Evolutionary conservation across 2,113 vertebrate genomes (phyloP).

Genomic region (Gobiocypris rarus): DNA sequence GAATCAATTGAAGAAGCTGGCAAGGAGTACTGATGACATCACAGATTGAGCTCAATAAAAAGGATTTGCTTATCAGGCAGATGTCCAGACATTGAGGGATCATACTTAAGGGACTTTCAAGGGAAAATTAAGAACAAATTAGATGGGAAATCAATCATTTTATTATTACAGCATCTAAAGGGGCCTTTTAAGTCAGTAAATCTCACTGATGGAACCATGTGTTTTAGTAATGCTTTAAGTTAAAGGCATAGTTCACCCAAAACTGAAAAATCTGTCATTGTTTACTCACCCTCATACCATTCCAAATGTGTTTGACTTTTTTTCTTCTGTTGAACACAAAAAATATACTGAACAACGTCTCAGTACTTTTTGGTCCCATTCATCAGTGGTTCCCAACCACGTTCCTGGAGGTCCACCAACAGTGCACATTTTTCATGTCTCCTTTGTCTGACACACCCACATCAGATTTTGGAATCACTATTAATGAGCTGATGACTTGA

Average conservation of each 20-base stretch:
- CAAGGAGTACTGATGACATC: background rate
- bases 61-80: background rate
- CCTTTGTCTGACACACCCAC: too few species aligned
- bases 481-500: too few species aligned
- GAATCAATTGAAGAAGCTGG: background rate
- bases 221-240: background rate
- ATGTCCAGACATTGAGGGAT: slow-evolving; percentile 2
- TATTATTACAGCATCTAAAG: background rate
- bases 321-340: background rate
- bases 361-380: too few species aligned
- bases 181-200: background rate
- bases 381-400: too few species aligned
- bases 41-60: background rate
- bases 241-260: background rate
- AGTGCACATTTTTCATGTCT: too few species aligned
- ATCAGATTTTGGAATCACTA: too few species aligned
- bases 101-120: background rate
- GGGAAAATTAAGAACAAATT: background rate
- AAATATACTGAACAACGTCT: background rate
- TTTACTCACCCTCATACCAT: background rate
- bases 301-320: background rate
- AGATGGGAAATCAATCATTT: background rate
- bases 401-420: too few species aligned
- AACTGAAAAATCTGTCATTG: background rate
- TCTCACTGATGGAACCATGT: background rate